Evolutionary conservation across 2,113 vertebrate species (phyloP).

Genomic region (Percina caprodes): DNA sequence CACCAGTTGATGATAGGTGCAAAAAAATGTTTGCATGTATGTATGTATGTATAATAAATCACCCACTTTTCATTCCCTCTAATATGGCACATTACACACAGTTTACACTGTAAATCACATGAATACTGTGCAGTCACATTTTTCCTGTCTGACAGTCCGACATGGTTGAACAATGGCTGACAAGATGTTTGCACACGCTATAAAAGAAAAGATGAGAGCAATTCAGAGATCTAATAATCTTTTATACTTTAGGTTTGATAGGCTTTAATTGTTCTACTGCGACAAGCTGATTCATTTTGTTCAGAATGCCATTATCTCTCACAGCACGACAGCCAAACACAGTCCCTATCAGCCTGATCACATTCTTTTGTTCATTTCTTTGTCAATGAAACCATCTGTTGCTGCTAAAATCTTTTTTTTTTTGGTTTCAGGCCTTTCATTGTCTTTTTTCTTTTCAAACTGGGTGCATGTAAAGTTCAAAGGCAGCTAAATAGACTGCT

Average conservation of each 20-base stretch:
- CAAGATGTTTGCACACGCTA: conserved; percentile 18
- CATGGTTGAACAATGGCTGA: conserved; percentile 25
- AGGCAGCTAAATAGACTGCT: not conserved
- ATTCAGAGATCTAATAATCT: conserved; percentile 11
- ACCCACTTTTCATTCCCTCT: not conserved
- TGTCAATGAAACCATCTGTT: conserved; percentile 1
- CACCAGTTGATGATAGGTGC: not conserved
- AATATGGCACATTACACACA: not conserved
- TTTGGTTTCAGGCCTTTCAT: too few species aligned
- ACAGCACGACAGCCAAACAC: not conserved
- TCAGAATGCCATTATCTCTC: conserved; percentile 2
- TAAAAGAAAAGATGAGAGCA: conserved; percentile 33
- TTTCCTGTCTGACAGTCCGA: not conserved
- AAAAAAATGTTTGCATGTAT: too few species aligned
- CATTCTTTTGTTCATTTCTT: not conserved
- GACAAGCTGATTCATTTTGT: conserved; percentile 9
- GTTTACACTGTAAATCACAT: not conserved
- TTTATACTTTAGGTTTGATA: not conserved
- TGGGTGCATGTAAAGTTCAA: not conserved
- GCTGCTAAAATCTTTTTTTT: not conserved
- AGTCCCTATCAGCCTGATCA: not conserved
- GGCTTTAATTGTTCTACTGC: conserved; percentile 14
- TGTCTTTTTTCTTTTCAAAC: not conserved
- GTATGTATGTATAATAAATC: not conserved
- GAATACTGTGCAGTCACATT: conserved; percentile 10